These are phyloP conservation scores for Hippopotamus amphibius DNA, from an alignment of 2,113 vertebrate genomes.

Conservation along the genomic window DNA sequence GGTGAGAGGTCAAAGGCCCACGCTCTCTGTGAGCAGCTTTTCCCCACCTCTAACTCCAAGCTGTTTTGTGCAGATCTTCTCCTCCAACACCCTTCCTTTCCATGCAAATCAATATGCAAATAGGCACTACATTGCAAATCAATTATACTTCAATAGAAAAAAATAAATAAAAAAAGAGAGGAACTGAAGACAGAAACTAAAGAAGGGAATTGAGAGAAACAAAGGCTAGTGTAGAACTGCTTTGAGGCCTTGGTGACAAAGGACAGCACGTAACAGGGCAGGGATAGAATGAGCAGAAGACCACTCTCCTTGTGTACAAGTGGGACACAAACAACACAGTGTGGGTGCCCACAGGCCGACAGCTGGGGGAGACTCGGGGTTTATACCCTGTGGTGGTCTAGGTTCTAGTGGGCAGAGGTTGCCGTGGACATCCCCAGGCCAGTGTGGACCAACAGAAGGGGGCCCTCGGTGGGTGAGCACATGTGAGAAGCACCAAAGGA, in stretches of 20 bases:
- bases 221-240: neutral
- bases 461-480: neutral
- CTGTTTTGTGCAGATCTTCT: neutral
- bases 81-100: neutral
- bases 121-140: too few species aligned
- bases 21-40: too few species aligned
- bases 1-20: neutral
- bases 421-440: accelerated
- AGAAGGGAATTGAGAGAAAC: neutral
- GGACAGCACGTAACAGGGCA: neutral
- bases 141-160: too few species aligned
- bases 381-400: too few species aligned
- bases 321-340: neutral
- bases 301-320: neutral
- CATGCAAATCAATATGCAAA: neutral
- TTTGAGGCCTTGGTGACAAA: neutral
- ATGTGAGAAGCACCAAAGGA: neutral
- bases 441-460: neutral
- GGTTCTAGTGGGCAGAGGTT: too few species aligned
- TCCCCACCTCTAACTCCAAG: too few species aligned
- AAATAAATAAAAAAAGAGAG: neutral
- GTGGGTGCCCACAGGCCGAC: neutral
- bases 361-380: neutral
- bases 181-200: neutral
- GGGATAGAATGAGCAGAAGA: neutral